Evolutionary conservation across 1,140 invertebrate genomes (phyloP), one percentile per base, ranked within the genome.

Genomic region (Cyphomyrmex costatus): DNA sequence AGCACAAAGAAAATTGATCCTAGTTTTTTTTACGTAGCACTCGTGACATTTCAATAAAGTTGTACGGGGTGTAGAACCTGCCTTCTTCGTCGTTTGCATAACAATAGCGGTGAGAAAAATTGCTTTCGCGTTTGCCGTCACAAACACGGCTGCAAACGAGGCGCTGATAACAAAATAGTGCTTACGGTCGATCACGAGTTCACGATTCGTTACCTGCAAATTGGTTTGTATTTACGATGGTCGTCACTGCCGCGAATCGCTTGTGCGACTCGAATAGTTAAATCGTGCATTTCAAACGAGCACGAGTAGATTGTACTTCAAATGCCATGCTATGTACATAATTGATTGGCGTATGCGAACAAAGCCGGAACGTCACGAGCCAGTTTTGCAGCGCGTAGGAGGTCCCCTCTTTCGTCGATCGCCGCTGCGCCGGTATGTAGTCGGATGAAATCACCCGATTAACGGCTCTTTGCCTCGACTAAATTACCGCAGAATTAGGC

Each of bases 401-500:
- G 60, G 42, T 58, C 60, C 19, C 21, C 82, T 71, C 65, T 36
- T 33, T 30, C 27, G 63, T 19, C 80, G 78, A 90, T 87, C 90
- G 92, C 86, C 91, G 89, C 85, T n/a, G n/a, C 30, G 63, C n/a
- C 89, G 87, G 88, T 89, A 87, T 90, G 89, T 89, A 85, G 46
- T 73, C 46, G 84, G 68, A 92, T 76, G 92, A 92, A 93, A 93
- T 93, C 91, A 78, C 86, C 85, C 89, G 87, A 90, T 91, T 89
- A 93, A 90, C 91, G 90, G 87, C 90, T 88, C 88, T 91, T 92
- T 92, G 90, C 90, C 60, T 84, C 86, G 79, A 89, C 89, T 90
- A 90, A 93, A 92, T 93, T 92, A 91, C 89, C 85, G 79, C 80
- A 76, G 84, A 92, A 91, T 92, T 89, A 89, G 90, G 87, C 87